Evolutionary conservation across 2,113 vertebrate species (phyloP), one percentile per base, ranked within the genome.

Genomic region (Spilogale gracilis): DNA sequence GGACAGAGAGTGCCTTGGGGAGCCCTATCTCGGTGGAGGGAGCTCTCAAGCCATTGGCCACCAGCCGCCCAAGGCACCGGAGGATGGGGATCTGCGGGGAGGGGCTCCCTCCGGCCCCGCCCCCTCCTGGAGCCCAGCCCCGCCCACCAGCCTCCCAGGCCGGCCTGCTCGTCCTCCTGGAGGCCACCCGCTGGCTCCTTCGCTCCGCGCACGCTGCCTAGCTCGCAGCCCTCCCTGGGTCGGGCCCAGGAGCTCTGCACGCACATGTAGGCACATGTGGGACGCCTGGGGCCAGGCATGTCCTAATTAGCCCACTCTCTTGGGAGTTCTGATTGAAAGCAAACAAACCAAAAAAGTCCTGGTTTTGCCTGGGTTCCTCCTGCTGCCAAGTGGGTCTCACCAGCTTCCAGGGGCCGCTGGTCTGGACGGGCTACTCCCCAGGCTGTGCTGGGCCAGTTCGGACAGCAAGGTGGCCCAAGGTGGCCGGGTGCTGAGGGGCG

Each of bases 261-360:
- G 81, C 98, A 98, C 99, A 71, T 98, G 99, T 98, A 98, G 95
- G 95, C 98, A 98, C 99, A 98, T 98, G 99, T 60, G 88, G 95
- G 98, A 98, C 9, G 99, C 99, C 98, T 98, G 98, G 93, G 99
- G 99, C 98, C 84, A 82, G 99, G 98, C 99, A 98, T 99, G 99
- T 97, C 98, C 98, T 98, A 98, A 99, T 99, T 98, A 99, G 98
- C 99, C 98, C 98, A 97, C 97, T 98, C 98, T 97, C 98, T 98
- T 98, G 98, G 78, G 95, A 97, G 89, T 93, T 96, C 97, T 97
- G 81, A 56, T 6, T 58, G 97, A 94, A 89, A 98, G 60, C 95
- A 97, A 97, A 96, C 97, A 98, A 96, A 91, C 96, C 96, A 27
- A 96, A 94, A 96, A 90, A 61, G 90, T 52, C 98, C 98, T 98